Conservation (phyloP, 2,888 invertebrate species). For the Carabus problematicus region DNA sequence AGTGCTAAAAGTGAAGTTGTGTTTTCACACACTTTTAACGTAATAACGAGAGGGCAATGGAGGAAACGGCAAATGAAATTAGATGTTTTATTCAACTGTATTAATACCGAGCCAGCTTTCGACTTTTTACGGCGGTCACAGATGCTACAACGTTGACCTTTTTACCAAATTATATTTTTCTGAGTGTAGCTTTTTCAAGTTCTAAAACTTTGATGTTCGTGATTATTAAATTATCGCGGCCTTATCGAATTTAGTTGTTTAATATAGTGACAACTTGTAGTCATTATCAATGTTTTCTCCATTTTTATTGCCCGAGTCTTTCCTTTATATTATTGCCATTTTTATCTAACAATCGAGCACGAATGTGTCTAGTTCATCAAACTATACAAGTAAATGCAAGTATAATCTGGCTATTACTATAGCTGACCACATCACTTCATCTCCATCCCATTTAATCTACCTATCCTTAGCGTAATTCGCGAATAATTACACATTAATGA, state of each 20-base stretch:
- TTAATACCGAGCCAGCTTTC: conserved; percentile 7
- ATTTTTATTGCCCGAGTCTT: background rate
- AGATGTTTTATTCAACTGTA: conserved; percentile 20
- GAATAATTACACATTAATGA: conserved; percentile 11
- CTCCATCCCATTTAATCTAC: conserved; percentile 10
- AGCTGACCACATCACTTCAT: conserved; percentile 1
- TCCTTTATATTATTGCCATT: too few species aligned
- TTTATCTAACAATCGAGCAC: too few species aligned
- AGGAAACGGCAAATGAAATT: conserved; percentile 1
- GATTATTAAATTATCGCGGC: background rate
- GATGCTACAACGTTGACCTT: conserved; percentile 8
- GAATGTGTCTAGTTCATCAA: too few species aligned
- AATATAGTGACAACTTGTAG: background rate
- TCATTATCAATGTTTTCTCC: background rate
- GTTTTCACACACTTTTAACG: conserved; percentile 6
- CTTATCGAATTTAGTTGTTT: background rate
- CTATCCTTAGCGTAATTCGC: conserved; percentile 17
- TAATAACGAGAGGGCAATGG: conserved; percentile 17
- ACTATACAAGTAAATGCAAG: too few species aligned
- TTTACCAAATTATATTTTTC: conserved; percentile 9
- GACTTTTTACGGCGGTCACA: conserved; percentile 21
- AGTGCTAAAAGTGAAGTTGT: background rate
- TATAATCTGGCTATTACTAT: background rate
- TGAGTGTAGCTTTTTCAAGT: background rate
- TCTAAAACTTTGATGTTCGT: background rate